Evolutionary conservation across 2,797 vertebrate species (phyloP), one percentile per base, ranked within the genome.

Genomic region (Tenualosa ilisha): DNA sequence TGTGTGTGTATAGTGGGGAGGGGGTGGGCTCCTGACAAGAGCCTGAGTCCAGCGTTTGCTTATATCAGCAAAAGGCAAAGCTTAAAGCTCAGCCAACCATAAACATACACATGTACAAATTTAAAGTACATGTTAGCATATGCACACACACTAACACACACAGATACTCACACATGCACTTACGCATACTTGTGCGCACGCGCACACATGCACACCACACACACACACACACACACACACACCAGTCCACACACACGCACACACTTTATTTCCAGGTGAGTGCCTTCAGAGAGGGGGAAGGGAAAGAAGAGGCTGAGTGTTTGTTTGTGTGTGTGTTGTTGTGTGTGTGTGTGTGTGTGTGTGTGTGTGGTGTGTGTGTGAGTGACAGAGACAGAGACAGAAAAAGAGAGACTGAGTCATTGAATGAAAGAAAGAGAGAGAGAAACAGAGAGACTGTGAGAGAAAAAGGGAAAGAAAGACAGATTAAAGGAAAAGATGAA

Each of bases 231-330:
- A 75, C 68, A 31, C 65, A 75, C 13, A 40, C 68, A 75, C 68
- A 75, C 31, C 31, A 40, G 31, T 31, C 31, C 63, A 61, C 59
- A 65, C 63, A 65, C 24, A 65, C 20, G 26, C 8, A 26, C 26
- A 26, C 24, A 68, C 6, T 75, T 75, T 5, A 40, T 75, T 75
- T 75, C 31, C 68, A 75, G 68, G 68, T 75, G 68, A 75, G 37
- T 75, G 68, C 68, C 17, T 31, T 6, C 68, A 40, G 31, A 75
- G 68, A 72, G 31, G 31, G 56, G 37, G 37, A 75, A 40, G 3
- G 63, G 63, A 15, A 68, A 12, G 61, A 65, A 11, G 63, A 31
- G 63, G 63, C 0, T 53, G 11, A 1, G 51, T 53, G 51, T 53
- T 1, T 53, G 12, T 53, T 11, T 53, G 51, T 53, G 51, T 53